Percentiles rank a stretch among this genome's conserved stretches.
phyloP scores from a whole-genome alignment of 1,140 invertebrate genomes.

The Kradibia gibbosae region DNA sequence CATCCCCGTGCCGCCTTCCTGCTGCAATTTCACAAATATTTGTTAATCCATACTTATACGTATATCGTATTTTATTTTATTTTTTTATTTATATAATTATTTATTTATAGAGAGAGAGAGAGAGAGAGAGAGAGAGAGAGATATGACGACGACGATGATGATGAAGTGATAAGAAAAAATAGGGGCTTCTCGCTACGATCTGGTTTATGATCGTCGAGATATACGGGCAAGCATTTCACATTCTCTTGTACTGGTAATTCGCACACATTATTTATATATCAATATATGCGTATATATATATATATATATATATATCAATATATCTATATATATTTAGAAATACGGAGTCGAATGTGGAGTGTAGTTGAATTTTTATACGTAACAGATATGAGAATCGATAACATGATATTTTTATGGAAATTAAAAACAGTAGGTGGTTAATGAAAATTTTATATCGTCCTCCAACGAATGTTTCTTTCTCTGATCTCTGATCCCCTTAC shows the following conservation, averaged over 20 bases:
- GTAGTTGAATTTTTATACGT: neutral
- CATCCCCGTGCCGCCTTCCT: slow-evolving; percentile 68
- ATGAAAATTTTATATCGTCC: slow-evolving; percentile 40
- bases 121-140: neutral
- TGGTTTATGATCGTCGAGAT: too few species aligned
- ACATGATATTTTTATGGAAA: slow-evolving; percentile 42
- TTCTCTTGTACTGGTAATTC: too few species aligned
- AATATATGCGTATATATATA: too few species aligned
- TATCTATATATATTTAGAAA: too few species aligned
- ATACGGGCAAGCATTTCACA: too few species aligned
- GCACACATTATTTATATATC: too few species aligned
- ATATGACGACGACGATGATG: neutral
- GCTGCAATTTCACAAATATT: slow-evolving; percentile 74
- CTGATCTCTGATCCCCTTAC: neutral
- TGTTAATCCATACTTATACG: too few species aligned
- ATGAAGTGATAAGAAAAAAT: neutral
- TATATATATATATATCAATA: too few species aligned
- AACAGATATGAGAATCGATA: slow-evolving; percentile 32
- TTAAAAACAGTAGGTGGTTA: slow-evolving; percentile 42
- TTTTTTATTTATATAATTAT: too few species aligned
- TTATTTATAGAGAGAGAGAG: neutral
- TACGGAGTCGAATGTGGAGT: neutral
- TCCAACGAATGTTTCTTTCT: too few species aligned
- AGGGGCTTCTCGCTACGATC: too few species aligned
- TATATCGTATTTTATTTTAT: too few species aligned